These are phyloP conservation scores for Serranochromis macrocephalus DNA, from an alignment of 2,113 vertebrate species.

Conservation along the genomic window DNA sequence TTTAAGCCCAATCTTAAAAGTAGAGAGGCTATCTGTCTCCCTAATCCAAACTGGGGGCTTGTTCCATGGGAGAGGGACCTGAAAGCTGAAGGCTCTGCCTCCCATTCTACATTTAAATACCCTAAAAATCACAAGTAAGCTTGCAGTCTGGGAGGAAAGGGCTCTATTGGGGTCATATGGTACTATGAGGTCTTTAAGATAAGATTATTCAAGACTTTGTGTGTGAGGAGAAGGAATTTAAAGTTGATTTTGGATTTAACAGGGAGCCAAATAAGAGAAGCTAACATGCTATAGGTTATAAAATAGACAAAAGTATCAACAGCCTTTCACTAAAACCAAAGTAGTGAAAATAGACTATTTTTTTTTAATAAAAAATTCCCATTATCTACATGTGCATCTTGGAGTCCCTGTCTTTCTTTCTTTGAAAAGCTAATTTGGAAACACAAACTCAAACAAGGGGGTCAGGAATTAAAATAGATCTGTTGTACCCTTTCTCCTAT, in stretches of 20 bases:
- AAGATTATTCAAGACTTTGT: neutral
- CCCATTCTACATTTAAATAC: neutral
- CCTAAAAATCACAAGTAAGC: neutral
- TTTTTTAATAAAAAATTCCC: neutral
- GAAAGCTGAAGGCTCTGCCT: neutral
- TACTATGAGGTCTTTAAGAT: neutral
- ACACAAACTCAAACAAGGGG: neutral
- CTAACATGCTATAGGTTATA: neutral
- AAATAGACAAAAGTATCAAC: neutral
- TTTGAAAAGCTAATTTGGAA: neutral
- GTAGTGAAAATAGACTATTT: neutral
- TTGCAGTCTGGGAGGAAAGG: neutral
- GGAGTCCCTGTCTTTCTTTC: neutral
- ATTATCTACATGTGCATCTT: neutral
- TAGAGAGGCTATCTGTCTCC: neutral
- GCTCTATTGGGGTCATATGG: neutral
- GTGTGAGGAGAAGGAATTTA: neutral
- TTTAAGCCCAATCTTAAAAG: neutral
- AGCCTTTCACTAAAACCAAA: neutral
- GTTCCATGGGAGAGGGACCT: neutral
- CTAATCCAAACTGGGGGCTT: neutral
- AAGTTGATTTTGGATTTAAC: neutral
- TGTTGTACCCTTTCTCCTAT: neutral
- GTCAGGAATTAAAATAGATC: neutral
- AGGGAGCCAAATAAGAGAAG: neutral